Evolutionary conservation across 2,888 invertebrate species (phyloP).

Genomic region (Drosophila niveifrons): DNA sequence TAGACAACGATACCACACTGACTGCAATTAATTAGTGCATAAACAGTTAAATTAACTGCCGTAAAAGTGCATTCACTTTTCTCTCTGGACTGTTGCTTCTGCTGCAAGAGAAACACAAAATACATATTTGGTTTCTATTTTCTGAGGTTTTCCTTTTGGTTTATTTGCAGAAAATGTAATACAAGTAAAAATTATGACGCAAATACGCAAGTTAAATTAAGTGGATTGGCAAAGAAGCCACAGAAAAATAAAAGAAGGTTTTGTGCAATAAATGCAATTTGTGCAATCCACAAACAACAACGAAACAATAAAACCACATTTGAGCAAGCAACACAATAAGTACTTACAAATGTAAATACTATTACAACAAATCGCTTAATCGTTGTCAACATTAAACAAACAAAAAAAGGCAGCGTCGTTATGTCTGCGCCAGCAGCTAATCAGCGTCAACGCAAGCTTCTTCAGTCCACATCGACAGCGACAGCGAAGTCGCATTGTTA

Average conservation of each 20-base stretch:
- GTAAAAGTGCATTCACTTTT: constrained; percentile 80
- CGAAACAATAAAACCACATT: constrained; percentile 11
- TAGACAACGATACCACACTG: constrained; percentile 23
- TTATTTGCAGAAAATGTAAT: constrained; percentile 56
- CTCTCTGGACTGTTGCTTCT: constrained; percentile 49
- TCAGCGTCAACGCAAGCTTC: constrained; percentile 27
- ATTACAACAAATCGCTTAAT: constrained; percentile 44
- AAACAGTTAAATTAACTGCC: constrained; percentile 82
- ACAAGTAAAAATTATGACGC: constrained; percentile 60
- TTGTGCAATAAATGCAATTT: constrained; percentile 34
- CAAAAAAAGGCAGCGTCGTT: constrained; percentile 44
- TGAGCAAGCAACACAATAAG: constrained; percentile 42
- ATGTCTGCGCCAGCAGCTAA: constrained; percentile 52
- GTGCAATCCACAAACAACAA: constrained; percentile 16
- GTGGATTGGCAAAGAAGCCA: constrained; percentile 30
- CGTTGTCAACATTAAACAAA: constrained; percentile 44
- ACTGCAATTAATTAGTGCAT: constrained; percentile 83
- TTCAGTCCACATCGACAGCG: not conserved
- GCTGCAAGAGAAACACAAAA: constrained; percentile 37
- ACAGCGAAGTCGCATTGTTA: constrained; percentile 22
- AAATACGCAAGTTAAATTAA: constrained; percentile 60
- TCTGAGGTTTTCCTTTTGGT: constrained; percentile 7
- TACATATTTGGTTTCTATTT: constrained; percentile 14
- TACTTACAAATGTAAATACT: constrained; percentile 50
- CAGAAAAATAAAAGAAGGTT: constrained; percentile 26